Conservation (phyloP, 2,888 invertebrate genomes). For the Eudasyphora cyanicolor region DNA sequence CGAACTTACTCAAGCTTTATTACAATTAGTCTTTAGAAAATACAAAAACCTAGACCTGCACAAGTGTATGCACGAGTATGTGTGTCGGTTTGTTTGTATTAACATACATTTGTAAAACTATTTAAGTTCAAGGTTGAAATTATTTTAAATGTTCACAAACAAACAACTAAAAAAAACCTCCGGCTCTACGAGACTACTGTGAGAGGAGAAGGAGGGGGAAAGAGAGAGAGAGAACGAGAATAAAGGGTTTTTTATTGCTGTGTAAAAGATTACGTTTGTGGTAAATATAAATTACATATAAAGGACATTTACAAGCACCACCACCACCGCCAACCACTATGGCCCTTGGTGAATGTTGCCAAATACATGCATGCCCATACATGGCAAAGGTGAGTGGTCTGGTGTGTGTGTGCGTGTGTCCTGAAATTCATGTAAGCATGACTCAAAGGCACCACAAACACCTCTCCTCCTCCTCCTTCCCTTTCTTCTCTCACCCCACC, state of each 20-base stretch:
- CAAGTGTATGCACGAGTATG: not conserved
- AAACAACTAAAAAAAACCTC: no score
- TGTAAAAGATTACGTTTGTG: constrained; percentile 37
- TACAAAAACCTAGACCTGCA: not conserved
- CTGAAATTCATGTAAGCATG: not conserved
- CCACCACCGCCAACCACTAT: no score
- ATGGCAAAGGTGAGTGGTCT: not conserved
- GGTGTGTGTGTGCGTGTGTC: not conserved
- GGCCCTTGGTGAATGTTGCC: not conserved
- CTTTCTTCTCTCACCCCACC: not conserved
- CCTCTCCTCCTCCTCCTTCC: not conserved
- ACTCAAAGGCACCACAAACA: not conserved
- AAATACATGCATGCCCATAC: not conserved
- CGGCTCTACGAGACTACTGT: no score
- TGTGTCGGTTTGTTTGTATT: not conserved
- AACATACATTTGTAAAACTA: constrained; percentile 18
- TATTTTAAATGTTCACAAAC: constrained; percentile 20
- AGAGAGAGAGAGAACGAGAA: not conserved
- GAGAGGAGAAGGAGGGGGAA: no score
- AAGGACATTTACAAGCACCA: constrained; percentile 32
- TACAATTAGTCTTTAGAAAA: constrained; percentile 44
- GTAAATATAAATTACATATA: constrained; percentile 38
- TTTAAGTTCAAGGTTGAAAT: constrained; percentile 59
- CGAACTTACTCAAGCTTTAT: constrained; percentile 29
- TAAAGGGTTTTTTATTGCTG: constrained; percentile 3